phyloP scores from a whole-genome alignment of 2,797 vertebrate species.

The Coregonus suidteri region DNA sequence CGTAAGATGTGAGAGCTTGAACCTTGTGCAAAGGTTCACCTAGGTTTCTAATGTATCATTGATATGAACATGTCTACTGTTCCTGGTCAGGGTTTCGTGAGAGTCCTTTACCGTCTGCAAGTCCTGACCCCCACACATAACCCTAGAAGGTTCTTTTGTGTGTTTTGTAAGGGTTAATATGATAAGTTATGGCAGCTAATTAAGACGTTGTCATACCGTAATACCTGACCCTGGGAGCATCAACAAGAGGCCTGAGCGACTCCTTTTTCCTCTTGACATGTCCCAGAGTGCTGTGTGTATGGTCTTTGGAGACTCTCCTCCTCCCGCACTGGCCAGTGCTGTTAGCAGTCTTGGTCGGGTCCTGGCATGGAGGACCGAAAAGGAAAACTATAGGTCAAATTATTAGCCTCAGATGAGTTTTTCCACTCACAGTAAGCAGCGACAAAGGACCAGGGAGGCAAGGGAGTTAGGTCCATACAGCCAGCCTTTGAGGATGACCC shows the following conservation, averaged over 20 bases:
- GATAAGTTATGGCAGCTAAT: not conserved
- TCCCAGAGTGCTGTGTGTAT: not conserved
- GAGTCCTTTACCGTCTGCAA: not conserved
- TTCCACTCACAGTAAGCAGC: not conserved
- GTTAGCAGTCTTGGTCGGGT: not conserved
- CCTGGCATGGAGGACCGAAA: not conserved
- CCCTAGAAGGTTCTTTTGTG: not conserved
- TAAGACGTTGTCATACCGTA: not conserved
- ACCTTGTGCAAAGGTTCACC: not conserved
- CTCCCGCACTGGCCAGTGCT: not conserved
- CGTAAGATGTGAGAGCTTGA: not conserved
- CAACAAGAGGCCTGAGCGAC: not conserved
- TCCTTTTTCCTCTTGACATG: not conserved
- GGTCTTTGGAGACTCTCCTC: not conserved
- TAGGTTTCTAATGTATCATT: not conserved
- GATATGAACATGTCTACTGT: not conserved
- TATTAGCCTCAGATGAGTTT: not conserved
- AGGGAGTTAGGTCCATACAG: no score
- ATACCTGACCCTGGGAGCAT: not conserved
- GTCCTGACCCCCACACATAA: not conserved
- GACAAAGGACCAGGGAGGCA: not conserved
- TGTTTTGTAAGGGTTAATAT: conserved; percentile 42
- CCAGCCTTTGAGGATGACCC: no score
- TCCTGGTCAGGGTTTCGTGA: not conserved
- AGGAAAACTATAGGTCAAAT: not conserved